Evolutionary conservation across 1,140 invertebrate genomes (phyloP).

Genomic region (Zeugodacus cucurbitae): DNA sequence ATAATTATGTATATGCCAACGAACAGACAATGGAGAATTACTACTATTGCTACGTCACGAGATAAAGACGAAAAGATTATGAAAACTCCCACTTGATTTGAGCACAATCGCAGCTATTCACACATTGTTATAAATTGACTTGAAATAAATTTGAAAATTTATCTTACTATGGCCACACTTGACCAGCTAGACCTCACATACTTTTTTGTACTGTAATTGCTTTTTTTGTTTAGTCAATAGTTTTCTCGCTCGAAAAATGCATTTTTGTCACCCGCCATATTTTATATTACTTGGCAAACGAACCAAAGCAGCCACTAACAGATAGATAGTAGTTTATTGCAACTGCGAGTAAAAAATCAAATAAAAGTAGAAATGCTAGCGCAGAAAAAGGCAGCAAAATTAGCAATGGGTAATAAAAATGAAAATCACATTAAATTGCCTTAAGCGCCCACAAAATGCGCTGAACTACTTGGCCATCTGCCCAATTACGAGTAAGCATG

Average conservation of each 20-base stretch:
- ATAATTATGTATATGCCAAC: too few species aligned
- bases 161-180: neutral
- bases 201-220: neutral
- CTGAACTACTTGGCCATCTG: slow-evolving; percentile 29
- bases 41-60: too few species aligned
- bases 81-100: neutral
- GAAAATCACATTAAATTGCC: slow-evolving; percentile 8
- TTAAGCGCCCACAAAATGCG: slow-evolving; percentile 34
- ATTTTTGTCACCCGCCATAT: neutral
- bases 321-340: slow-evolving; percentile 11
- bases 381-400: neutral
- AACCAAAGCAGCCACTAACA: neutral
- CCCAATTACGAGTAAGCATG: slow-evolving; percentile 14
- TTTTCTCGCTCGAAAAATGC: neutral
- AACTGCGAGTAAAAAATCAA: slow-evolving; percentile 1
- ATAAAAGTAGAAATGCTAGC: neutral
- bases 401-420: slow-evolving; percentile 24
- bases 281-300: neutral
- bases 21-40: too few species aligned
- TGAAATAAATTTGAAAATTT: neutral
- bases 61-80: neutral
- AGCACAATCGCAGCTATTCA: neutral
- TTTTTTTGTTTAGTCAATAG: neutral
- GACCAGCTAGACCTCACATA: neutral
- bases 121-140: neutral